These are phyloP conservation scores for Orthonevra nobilis DNA, from an alignment of 2,888 invertebrate genomes.

Conservation along the genomic window DNA sequence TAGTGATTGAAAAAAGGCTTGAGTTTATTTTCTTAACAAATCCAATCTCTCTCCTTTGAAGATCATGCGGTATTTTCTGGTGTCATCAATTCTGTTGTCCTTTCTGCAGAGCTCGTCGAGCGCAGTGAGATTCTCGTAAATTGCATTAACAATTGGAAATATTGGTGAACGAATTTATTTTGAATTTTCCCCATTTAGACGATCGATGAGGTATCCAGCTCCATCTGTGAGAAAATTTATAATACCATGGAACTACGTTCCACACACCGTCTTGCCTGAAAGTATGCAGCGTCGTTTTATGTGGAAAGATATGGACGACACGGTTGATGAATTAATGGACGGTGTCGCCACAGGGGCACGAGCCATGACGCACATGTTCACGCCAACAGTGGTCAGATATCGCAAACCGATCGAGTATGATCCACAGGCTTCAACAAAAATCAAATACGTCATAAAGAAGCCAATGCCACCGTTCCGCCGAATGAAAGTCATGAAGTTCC, in stretches of 20 bases:
- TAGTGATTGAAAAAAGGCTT: not conserved
- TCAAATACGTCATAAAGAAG: constrained; percentile 77
- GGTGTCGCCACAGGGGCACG: constrained; percentile 73
- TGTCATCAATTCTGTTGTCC: constrained; percentile 36
- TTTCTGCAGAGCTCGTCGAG: constrained; percentile 18
- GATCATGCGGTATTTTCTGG: constrained; percentile 30
- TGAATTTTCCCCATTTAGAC: constrained; percentile 16
- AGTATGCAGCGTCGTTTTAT: constrained; percentile 79
- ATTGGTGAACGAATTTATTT: not conserved
- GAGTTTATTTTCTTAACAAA: no score
- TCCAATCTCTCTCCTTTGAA: constrained; percentile 10
- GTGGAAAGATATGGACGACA: constrained; percentile 79
- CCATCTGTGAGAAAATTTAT: constrained; percentile 40
- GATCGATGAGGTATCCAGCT: constrained; percentile 38
- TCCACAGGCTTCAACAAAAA: constrained; percentile 60
- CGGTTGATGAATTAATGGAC: constrained; percentile 75
- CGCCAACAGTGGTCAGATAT: constrained; percentile 71
- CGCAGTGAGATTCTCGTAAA: constrained; percentile 47
- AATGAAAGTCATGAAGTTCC: constrained; percentile 76
- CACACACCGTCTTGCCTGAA: constrained; percentile 20
- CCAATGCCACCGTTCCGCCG: constrained; percentile 74
- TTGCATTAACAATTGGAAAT: not conserved
- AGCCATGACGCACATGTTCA: constrained; percentile 76
- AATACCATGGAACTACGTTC: constrained; percentile 34
- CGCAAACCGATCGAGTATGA: constrained; percentile 46